These are phyloP conservation scores for Eulemur rubriventer DNA, from an alignment of 2,797 vertebrate genomes.

Conservation along the genomic window DNA sequence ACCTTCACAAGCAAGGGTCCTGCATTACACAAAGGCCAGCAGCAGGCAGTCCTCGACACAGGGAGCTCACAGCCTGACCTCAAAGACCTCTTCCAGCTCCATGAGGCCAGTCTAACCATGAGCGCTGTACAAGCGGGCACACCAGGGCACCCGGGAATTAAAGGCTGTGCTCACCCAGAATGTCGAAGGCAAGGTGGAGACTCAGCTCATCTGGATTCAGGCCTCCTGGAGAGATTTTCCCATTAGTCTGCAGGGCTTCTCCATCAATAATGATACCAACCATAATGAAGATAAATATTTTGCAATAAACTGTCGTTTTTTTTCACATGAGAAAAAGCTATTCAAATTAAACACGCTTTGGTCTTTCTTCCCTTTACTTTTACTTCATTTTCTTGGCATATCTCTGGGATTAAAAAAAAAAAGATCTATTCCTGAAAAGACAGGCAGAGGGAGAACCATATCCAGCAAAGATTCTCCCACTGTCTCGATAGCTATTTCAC, in stretches of 20 bases:
- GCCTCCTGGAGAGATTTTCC: conserved; percentile 63
- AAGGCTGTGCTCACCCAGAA: not conserved
- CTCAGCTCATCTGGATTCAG: conserved; percentile 47
- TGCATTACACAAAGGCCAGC: not conserved
- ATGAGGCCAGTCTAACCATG: rapidly evolving
- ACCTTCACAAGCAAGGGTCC: not conserved
- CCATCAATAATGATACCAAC: conserved; percentile 66
- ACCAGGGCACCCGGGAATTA: not conserved
- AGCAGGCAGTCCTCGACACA: not conserved
- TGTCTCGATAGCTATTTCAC: not conserved
- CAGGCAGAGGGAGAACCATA: not conserved
- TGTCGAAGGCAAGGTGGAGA: not conserved
- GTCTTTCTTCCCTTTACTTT: conserved; percentile 34
- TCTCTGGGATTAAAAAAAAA: conserved; percentile 19
- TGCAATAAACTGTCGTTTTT: conserved; percentile 59
- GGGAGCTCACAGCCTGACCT: not conserved
- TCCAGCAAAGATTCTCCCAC: not conserved
- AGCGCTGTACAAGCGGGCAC: not conserved
- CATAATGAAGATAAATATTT: conserved; percentile 75
- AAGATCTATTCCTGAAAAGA: not conserved
- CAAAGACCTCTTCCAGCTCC: not conserved
- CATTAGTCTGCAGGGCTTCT: conserved; percentile 56
- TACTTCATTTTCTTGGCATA: conserved; percentile 60
- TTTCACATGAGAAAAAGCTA: conserved; percentile 60
- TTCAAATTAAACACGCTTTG: conserved; percentile 61